Base-by-base conservation (phyloP, 2,113 vertebrate species). In the Marmota flaviventris region DNA sequence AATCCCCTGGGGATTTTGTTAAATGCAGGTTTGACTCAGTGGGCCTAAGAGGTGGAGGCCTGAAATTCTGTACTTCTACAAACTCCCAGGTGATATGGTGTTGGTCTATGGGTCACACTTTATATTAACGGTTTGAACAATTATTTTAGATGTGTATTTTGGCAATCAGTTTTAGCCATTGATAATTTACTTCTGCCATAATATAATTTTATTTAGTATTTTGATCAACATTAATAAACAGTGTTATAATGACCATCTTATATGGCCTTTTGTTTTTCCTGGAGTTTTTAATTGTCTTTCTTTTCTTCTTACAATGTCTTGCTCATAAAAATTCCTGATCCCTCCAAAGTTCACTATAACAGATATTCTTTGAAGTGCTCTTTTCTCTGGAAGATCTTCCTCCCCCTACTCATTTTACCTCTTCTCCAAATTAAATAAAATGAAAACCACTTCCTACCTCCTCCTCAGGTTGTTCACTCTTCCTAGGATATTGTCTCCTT, bases 231-330 rank as follows among this genome's bases (percentile, higher is more conserved):
- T 65, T 69, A 51, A 78, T 58, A 51, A 53, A 42, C 34, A 37
- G 4, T 45, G 11, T 65, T 45, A 39, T 4, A 58, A n/a, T 39
- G 63, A 87, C 29, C 16, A 56, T 76, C 73, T 92, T 34, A 70
- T 0, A 27, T 10, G 67, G 45, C 16, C 27, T 34, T 84, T 69
- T 67, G 61, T 48, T 93, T 83, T 93, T 45, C 45, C 34, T 61
- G 56, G 84, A 20, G 67, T 67, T 95, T 69, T 48, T 83, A 70
- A n/a, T 67, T 73, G 45, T 73, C 63, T 92, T 77, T 89, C 42
- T 96, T 88, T 92, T 92, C n/a, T 37, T 67, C 69, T 61, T 48
- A 77, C 5, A 69, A 75, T 7, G 13, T 72, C 51, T 76, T 89
- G 48, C 22, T 89, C 48, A 34, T 72, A 37, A 93, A 9, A 45